Base-by-base conservation (phyloP, 2,888 invertebrate genomes). In the Eulithis prunata region DNA sequence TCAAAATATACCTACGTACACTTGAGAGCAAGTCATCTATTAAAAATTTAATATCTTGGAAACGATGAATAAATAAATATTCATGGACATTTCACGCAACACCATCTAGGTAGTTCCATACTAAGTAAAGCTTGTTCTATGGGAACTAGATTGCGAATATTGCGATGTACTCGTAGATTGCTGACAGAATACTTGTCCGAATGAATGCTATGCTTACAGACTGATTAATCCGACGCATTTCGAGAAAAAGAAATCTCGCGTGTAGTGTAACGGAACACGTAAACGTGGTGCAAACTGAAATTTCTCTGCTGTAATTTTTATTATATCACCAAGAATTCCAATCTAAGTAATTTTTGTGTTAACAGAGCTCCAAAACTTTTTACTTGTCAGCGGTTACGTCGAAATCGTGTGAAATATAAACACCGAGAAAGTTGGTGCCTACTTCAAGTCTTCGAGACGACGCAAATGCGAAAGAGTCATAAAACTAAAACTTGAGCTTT, bases 361-460 rank as follows among this genome's bases (percentile, higher is more conserved):
- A 82, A 85, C 86, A 87, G 21, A 59, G 49, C 51, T 54, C 41
- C n/a, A 60, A 61, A 61, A 61, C 38, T 51, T 56, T 43, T 43
- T 21, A 55, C 45, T 62, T 49, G 47, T 57, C 38, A 38, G 53
- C 56, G 4, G 43, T 81, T 66, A 57, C 57, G 56, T 51, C 80
- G 82, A 85, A 87, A 88, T 88, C 90, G 90, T 90, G 90, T 86
- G 90, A 90, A 90, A 85, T 82, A 84, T 80, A 87, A 84, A 88
- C 83, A 80, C 71, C 79, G 80, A 76, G 84, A 88, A 88, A 89
- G 88, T 83, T 79, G 76, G 74, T 43, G 60, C 62, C 58, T 64
- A 47, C 14, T 14, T 14, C 47, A 68, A 68, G 64, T 65, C 52
- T 69, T 63, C 62, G 43, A 65, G 66, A 75, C 41, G 41, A 11